Evolutionary conservation across 2,113 vertebrate species (phyloP), one percentile per base, ranked within the genome.

Genomic region (Ictalurus punctatus): DNA sequence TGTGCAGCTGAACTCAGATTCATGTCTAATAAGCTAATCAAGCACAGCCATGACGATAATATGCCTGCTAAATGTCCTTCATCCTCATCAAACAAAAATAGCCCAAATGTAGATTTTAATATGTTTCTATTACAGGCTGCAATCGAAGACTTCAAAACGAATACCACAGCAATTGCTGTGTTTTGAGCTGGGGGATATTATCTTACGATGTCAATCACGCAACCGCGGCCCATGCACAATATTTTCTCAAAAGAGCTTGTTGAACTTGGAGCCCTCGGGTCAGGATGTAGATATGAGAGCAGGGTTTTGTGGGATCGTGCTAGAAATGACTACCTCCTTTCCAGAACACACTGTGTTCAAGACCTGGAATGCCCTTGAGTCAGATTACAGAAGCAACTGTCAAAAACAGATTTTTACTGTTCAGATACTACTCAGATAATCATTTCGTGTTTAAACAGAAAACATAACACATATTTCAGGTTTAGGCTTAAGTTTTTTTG

Each of bases 121-220:
- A 73, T 63, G 54, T 58, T 91, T 59, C 40, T 83, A 84, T 91
- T 76, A n/a, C 78, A 84, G 54, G 52, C 86, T 84, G 83, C 76
- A 88, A 90, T 88, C 81, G 58, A 63, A 86, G 27, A 85, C 87
- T 90, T 90, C 81, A 91, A 90, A 88, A 83, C 56, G 84, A 73
- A 87, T 67, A 90, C 87, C 79, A 61, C 54, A 90, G 52, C 78
- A 73, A 91, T 84, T 86, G 54, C 83, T 85, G 88, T 78, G 84
- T 91, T 84, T 88, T 79, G 74, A 78, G 74, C 84, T 56, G 86
- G 84, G 86, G 84, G 80, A 79, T 90, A 87, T 91, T 91, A 91
- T 90, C 84, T 84, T 84, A 87, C 87, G 54, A 88, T 88, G 90
- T 91, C 89, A 88, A 88, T 91, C 87, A 87, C 61, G 69, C 76